A percentile compares a stretch with the other conserved stretches of the same genome.
Conservation (phyloP, 2,888 invertebrate genomes). For the Leptinotarsa tumamoca region DNA sequence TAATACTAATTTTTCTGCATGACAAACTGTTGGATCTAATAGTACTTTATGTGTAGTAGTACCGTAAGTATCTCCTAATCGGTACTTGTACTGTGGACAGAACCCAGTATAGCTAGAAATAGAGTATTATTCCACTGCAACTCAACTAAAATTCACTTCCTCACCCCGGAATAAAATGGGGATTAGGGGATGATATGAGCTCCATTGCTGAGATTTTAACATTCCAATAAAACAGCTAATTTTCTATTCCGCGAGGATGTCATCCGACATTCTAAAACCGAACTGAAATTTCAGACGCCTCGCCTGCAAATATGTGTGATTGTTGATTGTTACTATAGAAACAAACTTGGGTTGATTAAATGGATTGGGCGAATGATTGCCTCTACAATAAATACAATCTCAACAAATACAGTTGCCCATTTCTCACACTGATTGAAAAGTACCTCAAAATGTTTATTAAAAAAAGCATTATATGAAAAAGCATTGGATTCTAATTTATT, state of each 20-base stretch:
- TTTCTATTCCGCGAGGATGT: conserved; percentile 3
- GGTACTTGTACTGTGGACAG: conserved; percentile 80
- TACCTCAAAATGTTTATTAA: no score
- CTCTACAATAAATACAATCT: no score
- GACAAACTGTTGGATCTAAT: conserved; percentile 79
- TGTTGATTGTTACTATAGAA: conserved; percentile 6
- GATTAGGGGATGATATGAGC: conserved; percentile 75
- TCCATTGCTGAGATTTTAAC: conserved; percentile 62
- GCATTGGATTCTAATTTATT: no score
- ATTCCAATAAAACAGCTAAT: conserved; percentile 21
- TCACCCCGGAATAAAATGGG: conserved; percentile 82
- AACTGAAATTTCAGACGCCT: no score
- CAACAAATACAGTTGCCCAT: no score
- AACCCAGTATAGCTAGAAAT: conserved; percentile 79
- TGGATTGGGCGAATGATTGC: not conserved
- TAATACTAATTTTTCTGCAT: conserved; percentile 77
- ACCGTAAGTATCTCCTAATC: conserved; percentile 82
- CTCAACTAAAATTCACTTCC: conserved; percentile 46
- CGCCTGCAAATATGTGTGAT: not conserved
- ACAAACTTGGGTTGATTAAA: not conserved
- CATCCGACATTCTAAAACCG: no score
- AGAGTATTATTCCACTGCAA: not conserved
- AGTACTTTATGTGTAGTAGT: conserved; percentile 80
- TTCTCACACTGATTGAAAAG: no score
- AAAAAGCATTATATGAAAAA: no score